Evolutionary conservation across 2,888 invertebrate species (phyloP).

Genomic region (Schizotus pectinicornis): DNA sequence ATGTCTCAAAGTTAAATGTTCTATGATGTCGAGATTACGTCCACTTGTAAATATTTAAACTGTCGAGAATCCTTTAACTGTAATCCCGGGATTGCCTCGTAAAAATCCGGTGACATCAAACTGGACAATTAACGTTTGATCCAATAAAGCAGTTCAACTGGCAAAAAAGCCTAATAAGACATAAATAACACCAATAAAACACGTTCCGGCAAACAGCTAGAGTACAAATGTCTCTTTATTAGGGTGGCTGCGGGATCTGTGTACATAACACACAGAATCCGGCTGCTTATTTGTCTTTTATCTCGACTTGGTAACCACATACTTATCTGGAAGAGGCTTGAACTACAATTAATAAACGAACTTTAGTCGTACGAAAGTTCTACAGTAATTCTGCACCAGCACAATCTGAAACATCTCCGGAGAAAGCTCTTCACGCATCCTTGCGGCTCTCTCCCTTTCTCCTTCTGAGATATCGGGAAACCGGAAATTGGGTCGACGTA

Average conservation of each 20-base stretch:
- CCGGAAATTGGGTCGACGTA: conserved; percentile 14
- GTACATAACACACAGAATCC: conserved; percentile 23
- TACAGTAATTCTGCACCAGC: conserved; percentile 47
- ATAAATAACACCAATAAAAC: conserved; percentile 26
- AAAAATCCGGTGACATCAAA: not conserved
- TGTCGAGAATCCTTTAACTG: conserved; percentile 4
- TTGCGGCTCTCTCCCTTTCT: not conserved
- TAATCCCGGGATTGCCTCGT: not conserved
- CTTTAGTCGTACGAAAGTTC: conserved; percentile 49
- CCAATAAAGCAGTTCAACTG: conserved; percentile 10
- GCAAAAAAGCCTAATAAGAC: conserved; percentile 14
- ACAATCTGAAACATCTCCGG: conserved; percentile 51
- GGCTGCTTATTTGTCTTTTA: conserved; percentile 31
- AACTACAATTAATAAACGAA: conserved; percentile 55
- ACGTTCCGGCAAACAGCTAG: conserved; percentile 19
- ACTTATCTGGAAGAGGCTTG: conserved; percentile 45
- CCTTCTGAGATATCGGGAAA: conserved; percentile 2
- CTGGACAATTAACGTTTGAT: conserved; percentile 18
- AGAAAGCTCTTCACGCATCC: conserved; percentile 27
- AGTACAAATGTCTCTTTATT: conserved; percentile 29
- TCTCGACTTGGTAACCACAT: conserved; percentile 36
- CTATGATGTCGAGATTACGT: conserved; percentile 15
- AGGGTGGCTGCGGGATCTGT: conserved; percentile 18
- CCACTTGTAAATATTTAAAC: conserved; percentile 8
- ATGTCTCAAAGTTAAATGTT: conserved; percentile 18